Conservation (phyloP, 2,888 invertebrate genomes). For the Crossocerus cetratus region DNA sequence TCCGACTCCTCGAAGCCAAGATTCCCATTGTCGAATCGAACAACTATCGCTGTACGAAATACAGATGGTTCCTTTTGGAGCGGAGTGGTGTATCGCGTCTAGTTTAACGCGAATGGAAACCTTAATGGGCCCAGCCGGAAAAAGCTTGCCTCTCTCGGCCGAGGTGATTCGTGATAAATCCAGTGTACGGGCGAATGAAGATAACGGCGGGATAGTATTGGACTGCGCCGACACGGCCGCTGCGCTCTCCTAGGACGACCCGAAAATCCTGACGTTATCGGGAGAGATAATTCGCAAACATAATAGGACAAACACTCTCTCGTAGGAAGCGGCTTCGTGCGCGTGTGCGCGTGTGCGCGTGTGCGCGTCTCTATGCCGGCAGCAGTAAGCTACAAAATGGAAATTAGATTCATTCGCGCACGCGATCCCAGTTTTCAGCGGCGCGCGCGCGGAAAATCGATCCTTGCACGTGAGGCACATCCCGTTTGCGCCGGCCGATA, state of each 20-base stretch:
- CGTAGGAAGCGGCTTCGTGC: too few relatives aligned
- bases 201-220: conserved; percentile 14
- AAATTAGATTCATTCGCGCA: conserved; percentile 53
- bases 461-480: conserved; percentile 4
- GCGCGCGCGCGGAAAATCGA: conserved; percentile 42
- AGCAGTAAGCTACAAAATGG: conserved; percentile 33
- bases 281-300: conserved; percentile 51
- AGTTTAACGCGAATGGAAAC: neutral
- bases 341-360: too few relatives aligned
- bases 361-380: conserved; percentile 7
- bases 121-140: conserved; percentile 23
- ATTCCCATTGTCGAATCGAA: too few relatives aligned
- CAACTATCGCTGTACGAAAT: too few relatives aligned
- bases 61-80: too few relatives aligned
- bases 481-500: too few relatives aligned
- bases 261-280: conserved; percentile 52
- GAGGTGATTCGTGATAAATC: conserved; percentile 17
- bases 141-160: neutral
- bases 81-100: too few relatives aligned
- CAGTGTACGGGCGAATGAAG: conserved; percentile 19
- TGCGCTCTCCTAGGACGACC: conserved; percentile 16
- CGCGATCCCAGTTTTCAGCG: conserved; percentile 44
- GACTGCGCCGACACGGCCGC: conserved; percentile 1
- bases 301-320: conserved; percentile 52
- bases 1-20: too few relatives aligned